A percentile compares a stretch with the other conserved stretches of the same genome.
phyloP scores from a whole-genome alignment of 2,888 invertebrate species.

The Papilio protenor region DNA sequence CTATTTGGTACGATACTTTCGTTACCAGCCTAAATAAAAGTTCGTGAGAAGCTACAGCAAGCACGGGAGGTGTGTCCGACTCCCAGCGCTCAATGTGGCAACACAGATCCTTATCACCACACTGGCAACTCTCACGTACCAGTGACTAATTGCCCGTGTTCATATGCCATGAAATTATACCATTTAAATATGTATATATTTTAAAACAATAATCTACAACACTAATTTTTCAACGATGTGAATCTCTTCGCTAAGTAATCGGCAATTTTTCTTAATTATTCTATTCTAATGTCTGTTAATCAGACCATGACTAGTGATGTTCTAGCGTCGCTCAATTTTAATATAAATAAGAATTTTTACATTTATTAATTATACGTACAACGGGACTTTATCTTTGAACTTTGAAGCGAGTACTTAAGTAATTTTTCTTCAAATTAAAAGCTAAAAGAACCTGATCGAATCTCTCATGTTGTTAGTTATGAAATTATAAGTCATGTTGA shows the following conservation, averaged over 20 bases:
- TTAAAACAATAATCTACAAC: conserved; percentile 65
- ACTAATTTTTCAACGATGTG: conserved; percentile 54
- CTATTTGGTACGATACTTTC: conserved; percentile 24
- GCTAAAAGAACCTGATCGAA: background rate
- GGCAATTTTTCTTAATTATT: conserved; percentile 41
- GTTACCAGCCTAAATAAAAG: conserved; percentile 29
- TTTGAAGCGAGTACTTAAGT: background rate
- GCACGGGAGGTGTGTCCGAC: conserved; percentile 50
- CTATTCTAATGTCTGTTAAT: conserved; percentile 37
- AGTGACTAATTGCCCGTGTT: conserved; percentile 72
- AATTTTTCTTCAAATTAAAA: background rate
- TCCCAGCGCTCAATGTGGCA: conserved; percentile 45
- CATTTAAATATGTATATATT: conserved; percentile 69
- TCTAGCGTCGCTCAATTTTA: conserved; percentile 20
- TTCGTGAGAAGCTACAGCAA: conserved; percentile 49
- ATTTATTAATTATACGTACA: background rate
- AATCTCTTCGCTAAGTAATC: conserved; percentile 45
- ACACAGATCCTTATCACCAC: conserved; percentile 61
- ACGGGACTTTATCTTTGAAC: background rate
- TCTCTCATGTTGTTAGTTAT: background rate
- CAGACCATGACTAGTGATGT: conserved; percentile 27
- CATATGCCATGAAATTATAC: conserved; percentile 76
- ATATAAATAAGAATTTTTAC: conserved; percentile 16
- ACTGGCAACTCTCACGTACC: conserved; percentile 70
- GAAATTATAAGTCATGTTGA: no score